These are phyloP conservation scores for Indicator maculatus DNA, from an alignment of 2,113 vertebrate genomes.

Conservation along the genomic window DNA sequence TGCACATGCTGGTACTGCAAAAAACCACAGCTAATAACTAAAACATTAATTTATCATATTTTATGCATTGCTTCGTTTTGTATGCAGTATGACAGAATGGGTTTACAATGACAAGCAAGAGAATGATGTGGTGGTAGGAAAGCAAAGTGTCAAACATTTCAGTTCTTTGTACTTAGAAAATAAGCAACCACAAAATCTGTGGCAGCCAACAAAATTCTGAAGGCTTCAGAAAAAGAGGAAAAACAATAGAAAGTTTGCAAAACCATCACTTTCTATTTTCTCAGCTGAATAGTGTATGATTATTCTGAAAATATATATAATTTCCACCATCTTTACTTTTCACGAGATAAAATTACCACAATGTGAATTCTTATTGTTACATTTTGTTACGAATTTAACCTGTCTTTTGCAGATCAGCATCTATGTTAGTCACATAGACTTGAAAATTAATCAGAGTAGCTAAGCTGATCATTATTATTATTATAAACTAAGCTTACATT, in stretches of 20 bases:
- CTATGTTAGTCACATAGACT: background rate
- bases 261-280: background rate
- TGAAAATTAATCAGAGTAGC: background rate
- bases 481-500: slow-evolving; percentile 6
- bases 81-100: background rate
- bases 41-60: background rate
- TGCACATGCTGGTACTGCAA: background rate
- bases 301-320: background rate
- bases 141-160: background rate
- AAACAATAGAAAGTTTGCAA: background rate
- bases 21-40: background rate
- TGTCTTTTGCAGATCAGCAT: background rate
- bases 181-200: background rate
- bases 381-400: background rate
- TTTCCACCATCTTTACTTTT: background rate
- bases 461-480: background rate
- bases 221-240: background rate
- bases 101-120: background rate
- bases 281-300: background rate
- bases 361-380: background rate
- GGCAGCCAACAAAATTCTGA: background rate
- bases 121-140: background rate
- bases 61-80: background rate
- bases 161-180: background rate
- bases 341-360: background rate